Conservation (phyloP, 2,888 invertebrate species). For the Drosophila merina region DNA sequence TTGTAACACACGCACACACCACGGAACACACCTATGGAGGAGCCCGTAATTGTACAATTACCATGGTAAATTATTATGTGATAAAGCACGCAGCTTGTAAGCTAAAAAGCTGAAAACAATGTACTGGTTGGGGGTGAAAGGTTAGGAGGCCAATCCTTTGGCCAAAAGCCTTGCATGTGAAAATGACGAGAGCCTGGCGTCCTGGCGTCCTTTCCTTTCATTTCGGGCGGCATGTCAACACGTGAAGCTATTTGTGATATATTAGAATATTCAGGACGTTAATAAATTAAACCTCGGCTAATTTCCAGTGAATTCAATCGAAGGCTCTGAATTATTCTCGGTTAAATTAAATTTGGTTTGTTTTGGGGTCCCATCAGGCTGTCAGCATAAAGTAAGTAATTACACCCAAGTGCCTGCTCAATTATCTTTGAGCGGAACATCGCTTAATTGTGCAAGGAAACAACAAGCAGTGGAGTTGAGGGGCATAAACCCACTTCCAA, state of each 20-base stretch:
- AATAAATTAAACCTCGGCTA: constrained; percentile 38
- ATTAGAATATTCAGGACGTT: constrained; percentile 16
- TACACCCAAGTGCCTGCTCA: constrained; percentile 82
- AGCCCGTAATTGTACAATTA: constrained; percentile 78
- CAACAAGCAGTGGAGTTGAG: background rate
- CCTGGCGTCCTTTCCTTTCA: background rate
- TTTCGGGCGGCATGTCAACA: constrained; percentile 61
- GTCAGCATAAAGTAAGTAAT: constrained; percentile 80
- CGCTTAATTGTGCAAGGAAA: constrained; percentile 69
- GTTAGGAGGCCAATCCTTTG: constrained; percentile 9
- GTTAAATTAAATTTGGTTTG: constrained; percentile 60
- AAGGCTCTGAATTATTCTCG: constrained; percentile 50
- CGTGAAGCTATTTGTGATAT: constrained; percentile 51
- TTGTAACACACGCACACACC: constrained; percentile 26
- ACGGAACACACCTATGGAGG: constrained; percentile 40
- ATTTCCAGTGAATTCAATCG: constrained; percentile 23
- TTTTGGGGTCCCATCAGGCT: constrained; percentile 35
- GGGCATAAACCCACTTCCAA: constrained; percentile 9
- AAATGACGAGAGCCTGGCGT: constrained; percentile 36
- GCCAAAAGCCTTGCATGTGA: constrained; percentile 60
- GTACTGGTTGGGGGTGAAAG: constrained; percentile 2
- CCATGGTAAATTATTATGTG: constrained; percentile 78
- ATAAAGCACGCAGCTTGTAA: constrained; percentile 75
- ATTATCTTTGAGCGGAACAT: constrained; percentile 78
- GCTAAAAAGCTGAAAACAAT: constrained; percentile 43